A percentile compares a stretch with the other conserved stretches of the same genome.
These are phyloP conservation scores for Proterorhinus semilunaris DNA, from an alignment of 2,113 vertebrate genomes.

Conservation along the genomic window DNA sequence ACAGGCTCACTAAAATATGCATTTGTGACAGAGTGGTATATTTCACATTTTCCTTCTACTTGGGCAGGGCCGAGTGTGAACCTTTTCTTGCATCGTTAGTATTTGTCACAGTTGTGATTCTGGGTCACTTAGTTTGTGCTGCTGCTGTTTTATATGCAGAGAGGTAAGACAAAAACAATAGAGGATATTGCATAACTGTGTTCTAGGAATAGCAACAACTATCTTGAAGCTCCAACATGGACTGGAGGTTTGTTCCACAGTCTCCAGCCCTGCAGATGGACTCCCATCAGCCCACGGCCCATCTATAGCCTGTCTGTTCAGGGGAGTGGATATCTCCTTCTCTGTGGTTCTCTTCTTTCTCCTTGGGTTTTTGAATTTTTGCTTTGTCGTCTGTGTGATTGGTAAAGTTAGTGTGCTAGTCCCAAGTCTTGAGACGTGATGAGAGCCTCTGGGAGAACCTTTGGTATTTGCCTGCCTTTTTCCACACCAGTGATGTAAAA, in stretches of 20 bases:
- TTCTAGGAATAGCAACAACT: too few relatives aligned
- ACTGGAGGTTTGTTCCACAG: too few relatives aligned
- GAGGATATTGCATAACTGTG: neutral
- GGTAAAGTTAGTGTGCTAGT: neutral
- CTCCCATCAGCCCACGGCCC: too few relatives aligned
- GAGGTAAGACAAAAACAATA: slow-evolving; percentile 5
- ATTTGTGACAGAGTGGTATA: slow-evolving; percentile 74
- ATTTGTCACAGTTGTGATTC: slow-evolving; percentile 50
- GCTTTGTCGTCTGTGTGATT: neutral
- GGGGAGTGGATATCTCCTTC: too few relatives aligned
- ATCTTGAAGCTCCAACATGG: too few relatives aligned
- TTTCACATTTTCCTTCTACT: slow-evolving; percentile 71
- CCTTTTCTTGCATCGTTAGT: slow-evolving; percentile 41
- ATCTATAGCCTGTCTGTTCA: too few relatives aligned
- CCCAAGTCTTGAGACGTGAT: neutral
- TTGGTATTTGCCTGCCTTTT: neutral
- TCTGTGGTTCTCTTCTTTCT: too few relatives aligned
- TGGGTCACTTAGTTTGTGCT: slow-evolving; percentile 16
- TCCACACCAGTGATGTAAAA: too few relatives aligned
- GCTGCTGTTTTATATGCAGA: too few relatives aligned
- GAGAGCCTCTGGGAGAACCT: neutral
- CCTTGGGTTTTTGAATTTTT: neutral
- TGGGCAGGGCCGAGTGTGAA: slow-evolving; percentile 45
- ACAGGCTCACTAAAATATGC: slow-evolving; percentile 62
- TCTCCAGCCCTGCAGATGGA: too few relatives aligned